Evolutionary conservation across 2,888 invertebrate genomes (phyloP).

Genomic region (Pachymerium ferrugineum): DNA sequence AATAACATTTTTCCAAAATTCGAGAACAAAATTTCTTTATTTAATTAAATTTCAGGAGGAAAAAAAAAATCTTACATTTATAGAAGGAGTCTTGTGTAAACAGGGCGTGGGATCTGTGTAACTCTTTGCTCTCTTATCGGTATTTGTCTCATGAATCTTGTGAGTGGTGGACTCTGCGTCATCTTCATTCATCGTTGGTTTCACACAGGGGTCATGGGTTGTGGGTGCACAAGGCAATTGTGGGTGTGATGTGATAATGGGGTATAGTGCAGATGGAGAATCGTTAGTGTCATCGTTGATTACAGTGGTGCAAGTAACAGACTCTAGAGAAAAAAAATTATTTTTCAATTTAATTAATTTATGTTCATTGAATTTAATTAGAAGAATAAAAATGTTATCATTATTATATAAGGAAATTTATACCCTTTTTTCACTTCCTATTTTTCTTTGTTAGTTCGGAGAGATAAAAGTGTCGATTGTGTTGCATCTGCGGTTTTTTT

Average conservation of each 20-base stretch:
- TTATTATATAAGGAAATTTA: no score
- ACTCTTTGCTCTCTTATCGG: slow-evolving; percentile 5
- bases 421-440: no score
- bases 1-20: neutral
- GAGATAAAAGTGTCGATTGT: no score
- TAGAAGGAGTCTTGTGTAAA: neutral
- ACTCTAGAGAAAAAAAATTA: neutral
- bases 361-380: no score
- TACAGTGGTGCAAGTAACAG: neutral
- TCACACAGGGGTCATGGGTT: neutral
- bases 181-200: neutral
- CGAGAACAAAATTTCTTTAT: neutral
- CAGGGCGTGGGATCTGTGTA: neutral
- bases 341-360: neutral
- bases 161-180: neutral
- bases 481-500: no score
- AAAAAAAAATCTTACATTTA: neutral
- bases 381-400: no score
- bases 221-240: neutral
- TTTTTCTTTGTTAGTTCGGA: no score
- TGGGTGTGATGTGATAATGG: neutral
- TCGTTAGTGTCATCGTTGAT: neutral
- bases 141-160: slow-evolving; percentile 5
- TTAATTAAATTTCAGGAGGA: neutral
- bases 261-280: neutral